phyloP scores from a whole-genome alignment of 2,888 invertebrate species.

The Candidula unifasciata region DNA sequence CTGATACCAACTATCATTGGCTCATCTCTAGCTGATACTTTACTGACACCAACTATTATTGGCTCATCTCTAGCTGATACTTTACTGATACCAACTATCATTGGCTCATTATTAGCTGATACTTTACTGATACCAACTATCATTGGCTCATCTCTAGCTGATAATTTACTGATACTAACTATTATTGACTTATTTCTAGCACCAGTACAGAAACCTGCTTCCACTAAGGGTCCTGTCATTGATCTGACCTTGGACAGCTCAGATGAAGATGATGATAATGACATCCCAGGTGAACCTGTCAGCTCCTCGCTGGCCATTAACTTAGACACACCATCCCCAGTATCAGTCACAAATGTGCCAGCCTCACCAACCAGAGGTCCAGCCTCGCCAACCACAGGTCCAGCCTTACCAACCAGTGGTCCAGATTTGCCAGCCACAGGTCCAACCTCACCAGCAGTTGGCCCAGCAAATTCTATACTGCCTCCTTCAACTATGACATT shows the following conservation, averaged over 20 bases:
- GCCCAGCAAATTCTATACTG: too few species aligned
- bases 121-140: too few species aligned
- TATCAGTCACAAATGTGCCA: background rate
- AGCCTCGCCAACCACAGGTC: background rate
- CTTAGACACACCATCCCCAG: slow-evolving; percentile 60
- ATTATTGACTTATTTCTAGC: background rate
- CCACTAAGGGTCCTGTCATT: slow-evolving; percentile 60
- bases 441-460: background rate
- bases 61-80: too few species aligned
- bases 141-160: too few species aligned
- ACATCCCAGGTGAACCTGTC: slow-evolving; percentile 40
- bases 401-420: background rate
- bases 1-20: too few species aligned
- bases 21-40: too few species aligned
- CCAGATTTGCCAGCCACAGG: too few species aligned
- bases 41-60: too few species aligned
- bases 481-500: too few species aligned
- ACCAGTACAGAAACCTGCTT: background rate
- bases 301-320: slow-evolving; percentile 63
- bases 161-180: too few species aligned
- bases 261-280: slow-evolving; percentile 68
- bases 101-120: too few species aligned
- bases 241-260: slow-evolving; percentile 73
- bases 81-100: too few species aligned
- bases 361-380: background rate